Base-by-base conservation (phyloP, 2,113 vertebrate species). In the Phalacrocorax carbo region DNA sequence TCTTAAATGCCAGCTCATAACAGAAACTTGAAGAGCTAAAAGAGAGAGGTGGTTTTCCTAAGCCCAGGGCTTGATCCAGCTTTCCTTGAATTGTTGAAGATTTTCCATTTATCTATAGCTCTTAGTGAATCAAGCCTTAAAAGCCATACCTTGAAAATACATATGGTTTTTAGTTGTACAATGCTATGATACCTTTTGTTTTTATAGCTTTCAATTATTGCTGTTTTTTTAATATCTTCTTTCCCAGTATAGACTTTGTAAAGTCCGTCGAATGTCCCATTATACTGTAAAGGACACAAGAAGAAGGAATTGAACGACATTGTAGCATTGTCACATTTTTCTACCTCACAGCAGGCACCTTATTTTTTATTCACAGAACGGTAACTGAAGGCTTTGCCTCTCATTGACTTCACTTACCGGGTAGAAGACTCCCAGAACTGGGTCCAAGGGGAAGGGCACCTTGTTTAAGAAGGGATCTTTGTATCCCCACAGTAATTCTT, bases 401-500 rank as follows among this genome's bases (percentile, higher is more conserved):
- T 88, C 15, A 5, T 8, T 61, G 27, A 4, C 81, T 61, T 72
- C 81, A 97, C 98, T 98, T 96, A 99, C 99, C 40, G 98, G 98
- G 69, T 91, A 93, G 96, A 99, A 99, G 11, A 99, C 64, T 44
- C 99, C 99, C 34, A 99, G 2, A 3, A 9, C 62, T 1, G 2
- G 21, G 6, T 88, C 27, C 68, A 98, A 1, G 14, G 76, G 10
- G 8, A 97, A 32, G 25, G 97, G 97, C 32, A 98, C 17, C 38
- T 80, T n/a, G 48, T 20, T 25, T 85, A 99, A 76, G 87, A 99
- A 96, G 13, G 99, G 98, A 92, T 99, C 99, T 3, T 0, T 62
- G 88, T 99, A 99, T 23, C 99, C 99, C 99, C 99, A 99, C 40
- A 99, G 92, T 13, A 99, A 5, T 80, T 99, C 99, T 60, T 85